These are phyloP conservation scores for Rhingia campestris DNA, from an alignment of 2,888 invertebrate species.

Conservation along the genomic window DNA sequence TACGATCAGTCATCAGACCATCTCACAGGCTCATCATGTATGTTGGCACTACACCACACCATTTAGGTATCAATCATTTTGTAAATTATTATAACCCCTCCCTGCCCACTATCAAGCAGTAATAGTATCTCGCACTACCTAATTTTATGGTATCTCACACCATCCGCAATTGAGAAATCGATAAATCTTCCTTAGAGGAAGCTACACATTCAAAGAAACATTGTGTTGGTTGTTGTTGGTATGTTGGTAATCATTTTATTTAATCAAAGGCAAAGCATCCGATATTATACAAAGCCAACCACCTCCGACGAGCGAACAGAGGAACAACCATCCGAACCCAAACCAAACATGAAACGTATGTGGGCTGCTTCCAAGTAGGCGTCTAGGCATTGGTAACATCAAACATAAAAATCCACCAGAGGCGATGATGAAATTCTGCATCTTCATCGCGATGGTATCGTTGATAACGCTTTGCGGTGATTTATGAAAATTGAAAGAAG, in stretches of 20 bases:
- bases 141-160: conserved; percentile 27
- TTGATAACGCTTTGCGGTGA: conserved; percentile 35
- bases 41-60: conserved; percentile 3
- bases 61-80: conserved; percentile 61
- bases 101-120: conserved; percentile 34
- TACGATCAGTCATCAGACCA: neutral
- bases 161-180: conserved; percentile 62
- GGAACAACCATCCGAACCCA: neutral
- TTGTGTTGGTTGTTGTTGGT: conserved; percentile 14
- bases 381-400: conserved; percentile 51
- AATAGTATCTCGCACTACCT: neutral
- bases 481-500: conserved; percentile 38
- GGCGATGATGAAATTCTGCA: conserved; percentile 38
- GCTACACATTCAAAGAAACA: conserved; percentile 32
- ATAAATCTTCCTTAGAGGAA: conserved; percentile 65
- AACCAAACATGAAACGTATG: conserved; percentile 52
- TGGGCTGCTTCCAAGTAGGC: conserved; percentile 68
- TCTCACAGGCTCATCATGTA: neutral
- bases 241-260: conserved; percentile 35
- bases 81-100: conserved; percentile 27
- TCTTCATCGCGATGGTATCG: neutral
- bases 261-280: conserved; percentile 59
- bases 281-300: conserved; percentile 34
- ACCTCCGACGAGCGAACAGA: conserved; percentile 28
- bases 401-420: conserved; percentile 10